Conservation (phyloP, 64 coral and sea anemone species). For the Porites australiensis region DNA sequence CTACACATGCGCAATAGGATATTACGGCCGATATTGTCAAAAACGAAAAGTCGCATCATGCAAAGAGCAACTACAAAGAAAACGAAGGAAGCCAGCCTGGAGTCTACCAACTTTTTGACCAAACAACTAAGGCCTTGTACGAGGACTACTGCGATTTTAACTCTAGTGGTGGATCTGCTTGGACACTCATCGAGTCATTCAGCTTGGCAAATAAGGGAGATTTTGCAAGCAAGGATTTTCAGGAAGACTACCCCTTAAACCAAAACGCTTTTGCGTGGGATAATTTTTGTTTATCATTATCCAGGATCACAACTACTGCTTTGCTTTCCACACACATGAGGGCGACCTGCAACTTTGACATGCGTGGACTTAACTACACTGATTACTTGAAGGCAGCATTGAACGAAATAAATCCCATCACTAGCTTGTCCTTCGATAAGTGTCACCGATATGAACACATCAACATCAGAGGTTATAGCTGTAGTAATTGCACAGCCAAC, state of each 20-base stretch:
- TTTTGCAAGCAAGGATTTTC: constrained; percentile 6
- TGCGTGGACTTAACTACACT: constrained; percentile 44
- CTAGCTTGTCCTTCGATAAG: too few relatives aligned
- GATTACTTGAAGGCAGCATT: too few relatives aligned
- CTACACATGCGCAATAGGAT: too few relatives aligned
- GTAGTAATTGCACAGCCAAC: constrained; percentile 4
- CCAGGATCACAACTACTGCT: constrained; percentile 13
- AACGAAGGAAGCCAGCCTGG: neutral
- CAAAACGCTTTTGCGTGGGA: constrained; percentile 57
- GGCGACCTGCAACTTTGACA: neutral
- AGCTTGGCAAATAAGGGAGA: constrained; percentile 4
- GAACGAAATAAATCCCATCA: too few relatives aligned
- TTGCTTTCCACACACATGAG: too few relatives aligned
- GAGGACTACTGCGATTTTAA: constrained; percentile 64
- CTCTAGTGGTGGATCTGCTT: constrained; percentile 36
- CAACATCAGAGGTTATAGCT: too few relatives aligned
- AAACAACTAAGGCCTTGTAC: neutral
- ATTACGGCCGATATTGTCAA: too few relatives aligned
- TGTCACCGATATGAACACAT: too few relatives aligned
- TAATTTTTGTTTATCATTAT: constrained; percentile 51
- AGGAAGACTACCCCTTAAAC: constrained; percentile 6
- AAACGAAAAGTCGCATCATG: too few relatives aligned
- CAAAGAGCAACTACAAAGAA: neutral
- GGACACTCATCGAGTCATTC: constrained; percentile 80
- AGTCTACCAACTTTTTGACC: constrained; percentile 12